A percentile compares a stretch with the other conserved stretches of the same genome.
Evolutionary conservation across 2,888 invertebrate species (phyloP).

Genomic region (Sthenelais limicola): DNA sequence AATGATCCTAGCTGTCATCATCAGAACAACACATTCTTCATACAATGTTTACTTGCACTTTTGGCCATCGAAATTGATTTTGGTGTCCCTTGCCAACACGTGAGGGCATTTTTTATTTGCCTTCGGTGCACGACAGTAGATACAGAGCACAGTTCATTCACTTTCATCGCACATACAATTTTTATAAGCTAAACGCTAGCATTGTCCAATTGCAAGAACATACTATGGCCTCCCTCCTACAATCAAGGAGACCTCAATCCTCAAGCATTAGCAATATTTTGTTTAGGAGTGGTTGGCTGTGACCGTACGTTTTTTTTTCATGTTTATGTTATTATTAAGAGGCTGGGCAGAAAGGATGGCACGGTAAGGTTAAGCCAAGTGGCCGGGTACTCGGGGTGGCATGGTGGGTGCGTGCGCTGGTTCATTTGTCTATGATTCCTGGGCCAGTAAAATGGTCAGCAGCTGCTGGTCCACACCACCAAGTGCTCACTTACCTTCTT

Average conservation of each 20-base stretch:
- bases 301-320: slow-evolving; percentile 1
- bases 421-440: no score
- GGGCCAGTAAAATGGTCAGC: no score
- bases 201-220: slow-evolving; percentile 35
- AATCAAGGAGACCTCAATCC: slow-evolving; percentile 33
- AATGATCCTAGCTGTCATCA: slow-evolving; percentile 46
- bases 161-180: slow-evolving; percentile 39
- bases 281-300: neutral
- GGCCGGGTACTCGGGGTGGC: slow-evolving; percentile 22
- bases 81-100: slow-evolving; percentile 39
- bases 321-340: neutral
- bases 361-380: neutral
- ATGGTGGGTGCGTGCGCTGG: slow-evolving; percentile 21
- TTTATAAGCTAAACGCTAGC: slow-evolving; percentile 39
- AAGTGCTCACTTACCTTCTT: no score
- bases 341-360: neutral
- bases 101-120: slow-evolving; percentile 39
- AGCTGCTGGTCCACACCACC: no score
- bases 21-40: slow-evolving; percentile 44
- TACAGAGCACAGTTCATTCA: slow-evolving; percentile 36
- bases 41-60: slow-evolving; percentile 46
- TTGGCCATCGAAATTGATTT: slow-evolving; percentile 43
- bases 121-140: slow-evolving; percentile 39
- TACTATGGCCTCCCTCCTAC: slow-evolving; percentile 33
- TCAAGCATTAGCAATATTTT: slow-evolving; percentile 37